Conservation (phyloP, 2,113 vertebrate genomes). For the Sakesphorus luctuosus region DNA sequence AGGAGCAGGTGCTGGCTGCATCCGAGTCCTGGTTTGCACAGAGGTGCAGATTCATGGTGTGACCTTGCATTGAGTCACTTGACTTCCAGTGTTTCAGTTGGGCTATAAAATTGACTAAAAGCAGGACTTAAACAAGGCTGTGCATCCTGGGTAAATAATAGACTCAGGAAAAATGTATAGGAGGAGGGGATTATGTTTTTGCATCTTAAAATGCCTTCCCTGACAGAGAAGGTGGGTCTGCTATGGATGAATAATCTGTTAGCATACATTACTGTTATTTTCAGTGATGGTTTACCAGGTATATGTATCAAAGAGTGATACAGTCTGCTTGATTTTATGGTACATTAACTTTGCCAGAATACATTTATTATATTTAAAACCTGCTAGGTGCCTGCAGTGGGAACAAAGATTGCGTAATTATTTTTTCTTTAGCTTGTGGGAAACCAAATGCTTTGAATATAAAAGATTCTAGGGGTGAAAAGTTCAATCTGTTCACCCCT, state of each 20-base stretch:
- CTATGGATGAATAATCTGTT: slow-evolving; percentile 24
- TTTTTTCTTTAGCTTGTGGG: slow-evolving; percentile 47
- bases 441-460: slow-evolving; percentile 41
- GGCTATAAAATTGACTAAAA: slow-evolving; percentile 52
- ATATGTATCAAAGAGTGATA: slow-evolving; percentile 43
- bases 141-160: slow-evolving; percentile 32
- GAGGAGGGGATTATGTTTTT: slow-evolving; percentile 30
- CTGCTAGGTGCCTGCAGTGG: slow-evolving; percentile 47
- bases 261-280: slow-evolving; percentile 61
- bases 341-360: slow-evolving; percentile 63
- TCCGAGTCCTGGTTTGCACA: neutral
- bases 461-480: slow-evolving; percentile 51
- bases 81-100: slow-evolving; percentile 18
- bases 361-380: slow-evolving; percentile 67
- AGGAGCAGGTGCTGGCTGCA: slow-evolving; percentile 16
- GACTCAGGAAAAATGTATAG: neutral
- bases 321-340: slow-evolving; percentile 61
- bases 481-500: slow-evolving; percentile 40
- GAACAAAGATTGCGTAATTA: slow-evolving; percentile 65
- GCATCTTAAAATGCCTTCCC: slow-evolving; percentile 31
- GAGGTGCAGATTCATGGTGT: slow-evolving; percentile 20
- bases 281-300: slow-evolving; percentile 23
- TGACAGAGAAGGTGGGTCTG: slow-evolving; percentile 24
- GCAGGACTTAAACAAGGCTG: slow-evolving; percentile 27
- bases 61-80: slow-evolving; percentile 61